Conservation (phyloP, 2,797 vertebrate species). For the Ptychobarbus kaznakovi region DNA sequence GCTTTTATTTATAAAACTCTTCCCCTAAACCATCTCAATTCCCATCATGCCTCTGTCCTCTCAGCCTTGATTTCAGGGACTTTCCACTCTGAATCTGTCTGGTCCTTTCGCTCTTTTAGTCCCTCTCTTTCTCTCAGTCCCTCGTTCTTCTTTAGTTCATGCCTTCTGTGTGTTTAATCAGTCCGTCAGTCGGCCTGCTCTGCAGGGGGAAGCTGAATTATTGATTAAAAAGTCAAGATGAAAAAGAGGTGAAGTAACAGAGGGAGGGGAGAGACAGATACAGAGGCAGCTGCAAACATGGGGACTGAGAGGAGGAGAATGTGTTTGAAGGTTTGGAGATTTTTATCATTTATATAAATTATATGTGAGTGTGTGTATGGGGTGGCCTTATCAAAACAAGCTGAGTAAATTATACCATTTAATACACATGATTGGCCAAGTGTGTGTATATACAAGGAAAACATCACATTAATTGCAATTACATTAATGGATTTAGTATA, state of each 20-base stretch:
- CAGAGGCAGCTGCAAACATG: conserved; percentile 51
- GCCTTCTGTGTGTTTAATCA: conserved; percentile 73
- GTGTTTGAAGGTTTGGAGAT: too few relatives aligned
- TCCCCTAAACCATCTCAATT: conserved; percentile 32
- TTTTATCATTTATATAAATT: conserved; percentile 1
- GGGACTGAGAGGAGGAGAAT: conserved; percentile 19
- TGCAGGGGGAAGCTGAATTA: conserved; percentile 74
- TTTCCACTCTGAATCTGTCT: conserved; percentile 7
- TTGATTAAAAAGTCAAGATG: conserved; percentile 68
- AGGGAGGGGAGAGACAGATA: conserved; percentile 22
- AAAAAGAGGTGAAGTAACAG: conserved; percentile 53
- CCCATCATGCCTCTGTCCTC: conserved; percentile 28
- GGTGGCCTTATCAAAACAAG: not conserved
- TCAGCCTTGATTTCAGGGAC: conserved; percentile 34
- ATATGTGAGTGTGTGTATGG: not conserved
- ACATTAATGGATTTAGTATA: not conserved
- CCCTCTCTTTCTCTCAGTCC: conserved; percentile 18
- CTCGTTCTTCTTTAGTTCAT: conserved; percentile 29
- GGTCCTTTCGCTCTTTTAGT: conserved; percentile 17
- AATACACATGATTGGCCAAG: not conserved
- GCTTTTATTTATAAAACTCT: conserved; percentile 9
- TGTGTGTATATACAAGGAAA: not conserved
- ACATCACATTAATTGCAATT: too few relatives aligned
- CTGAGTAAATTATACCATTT: not conserved
- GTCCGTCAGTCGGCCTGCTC: conserved; percentile 68